These are phyloP conservation scores for Mormyrus proboscirostris DNA, from an alignment of 2,797 vertebrate species.

Conservation along the genomic window DNA sequence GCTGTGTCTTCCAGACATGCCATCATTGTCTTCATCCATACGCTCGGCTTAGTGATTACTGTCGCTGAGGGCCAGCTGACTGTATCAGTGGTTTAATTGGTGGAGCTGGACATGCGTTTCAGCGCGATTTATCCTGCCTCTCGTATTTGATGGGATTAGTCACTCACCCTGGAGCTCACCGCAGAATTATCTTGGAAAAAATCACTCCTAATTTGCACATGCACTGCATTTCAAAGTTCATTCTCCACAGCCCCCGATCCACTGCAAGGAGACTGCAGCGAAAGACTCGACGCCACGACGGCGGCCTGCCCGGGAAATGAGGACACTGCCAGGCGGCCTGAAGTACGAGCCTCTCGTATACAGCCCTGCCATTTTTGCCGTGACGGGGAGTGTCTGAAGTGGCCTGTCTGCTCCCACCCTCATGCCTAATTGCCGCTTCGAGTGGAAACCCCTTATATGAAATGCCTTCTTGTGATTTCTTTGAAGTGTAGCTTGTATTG, in stretches of 20 bases:
- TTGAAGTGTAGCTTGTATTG: neutral
- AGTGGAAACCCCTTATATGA: neutral
- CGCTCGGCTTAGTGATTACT: neutral
- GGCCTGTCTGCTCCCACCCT: neutral
- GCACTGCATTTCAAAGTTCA: neutral
- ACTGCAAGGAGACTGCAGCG: neutral
- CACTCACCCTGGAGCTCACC: conserved; percentile 31
- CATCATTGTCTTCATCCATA: conserved; percentile 29
- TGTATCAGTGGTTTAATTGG: conserved; percentile 40
- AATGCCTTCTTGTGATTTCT: neutral
- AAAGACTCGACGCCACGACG: neutral
- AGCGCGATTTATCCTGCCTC: conserved; percentile 41
- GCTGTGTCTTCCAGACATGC: conserved; percentile 5
- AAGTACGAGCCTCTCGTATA: neutral
- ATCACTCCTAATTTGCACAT: conserved; percentile 8
- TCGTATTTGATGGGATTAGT: conserved; percentile 55
- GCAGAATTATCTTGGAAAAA: conserved; percentile 11
- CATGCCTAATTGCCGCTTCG: conserved; percentile 6
- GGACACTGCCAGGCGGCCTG: neutral
- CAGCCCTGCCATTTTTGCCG: neutral
- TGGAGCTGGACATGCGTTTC: conserved; percentile 50
- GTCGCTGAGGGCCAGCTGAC: conserved; percentile 34
- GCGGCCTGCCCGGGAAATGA: neutral
- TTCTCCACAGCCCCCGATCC: neutral
- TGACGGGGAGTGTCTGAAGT: neutral